Percentiles rank a stretch among this genome's conserved stretches.
These are phyloP conservation scores for Nebria salina DNA, from an alignment of 2,888 invertebrate species.

Conservation along the genomic window DNA sequence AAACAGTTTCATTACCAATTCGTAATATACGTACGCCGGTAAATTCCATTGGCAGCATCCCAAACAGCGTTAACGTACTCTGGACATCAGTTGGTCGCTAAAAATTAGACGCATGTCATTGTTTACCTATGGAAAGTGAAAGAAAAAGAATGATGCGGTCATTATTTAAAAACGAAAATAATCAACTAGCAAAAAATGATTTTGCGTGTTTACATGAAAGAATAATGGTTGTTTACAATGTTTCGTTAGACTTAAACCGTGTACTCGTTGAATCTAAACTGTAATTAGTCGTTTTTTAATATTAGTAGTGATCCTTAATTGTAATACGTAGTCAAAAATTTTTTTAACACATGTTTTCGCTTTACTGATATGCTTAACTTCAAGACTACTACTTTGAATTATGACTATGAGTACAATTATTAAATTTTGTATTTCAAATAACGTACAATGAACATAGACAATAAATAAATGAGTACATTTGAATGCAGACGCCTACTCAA, in stretches of 20 bases:
- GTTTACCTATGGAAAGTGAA: too few species aligned
- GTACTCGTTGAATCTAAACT: neutral
- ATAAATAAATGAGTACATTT: too few species aligned
- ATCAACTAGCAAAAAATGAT: neutral
- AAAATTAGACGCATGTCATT: too few species aligned
- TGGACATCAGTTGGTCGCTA: too few species aligned
- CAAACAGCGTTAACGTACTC: too few species aligned
- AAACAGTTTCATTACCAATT: too few species aligned
- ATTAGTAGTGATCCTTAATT: neutral
- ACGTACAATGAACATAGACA: too few species aligned
- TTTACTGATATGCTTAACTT: neutral
- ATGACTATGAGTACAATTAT: neutral
- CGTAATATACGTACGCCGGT: too few species aligned
- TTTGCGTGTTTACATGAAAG: neutral
- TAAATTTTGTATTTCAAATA: too few species aligned
- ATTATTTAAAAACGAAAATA: neutral
- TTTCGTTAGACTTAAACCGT: neutral
- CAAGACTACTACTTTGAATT: neutral
- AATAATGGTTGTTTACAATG: neutral
- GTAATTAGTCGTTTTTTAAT: neutral
- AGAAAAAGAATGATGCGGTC: neutral
- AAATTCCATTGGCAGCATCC: too few species aligned
- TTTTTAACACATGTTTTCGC: conserved; percentile 3
- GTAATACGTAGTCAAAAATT: neutral
- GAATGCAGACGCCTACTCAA: too few species aligned